Evolutionary conservation across 1,140 invertebrate species (phyloP).

Genomic region (Trachymyrmex cornetzi): DNA sequence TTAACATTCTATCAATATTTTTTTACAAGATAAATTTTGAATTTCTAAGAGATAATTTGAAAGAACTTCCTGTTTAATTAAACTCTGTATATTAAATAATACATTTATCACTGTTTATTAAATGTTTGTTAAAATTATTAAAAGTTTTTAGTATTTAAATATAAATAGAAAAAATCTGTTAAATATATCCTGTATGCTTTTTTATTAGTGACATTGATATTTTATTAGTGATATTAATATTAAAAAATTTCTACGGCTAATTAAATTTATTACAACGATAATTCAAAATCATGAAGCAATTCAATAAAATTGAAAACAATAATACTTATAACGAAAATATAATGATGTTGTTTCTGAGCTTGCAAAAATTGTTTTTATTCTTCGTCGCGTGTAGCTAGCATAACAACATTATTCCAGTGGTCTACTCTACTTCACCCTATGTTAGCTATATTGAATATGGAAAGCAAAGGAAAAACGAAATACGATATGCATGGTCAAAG

Average conservation of each 20-base stretch:
- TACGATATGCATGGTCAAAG: slow-evolving; percentile 52
- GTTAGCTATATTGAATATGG: background rate
- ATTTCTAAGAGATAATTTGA: background rate
- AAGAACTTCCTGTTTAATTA: background rate
- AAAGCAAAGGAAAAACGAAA: slow-evolving; percentile 20
- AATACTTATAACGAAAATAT: background rate
- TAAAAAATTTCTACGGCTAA: background rate
- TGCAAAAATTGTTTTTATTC: slow-evolving; percentile 17
- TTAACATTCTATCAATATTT: background rate
- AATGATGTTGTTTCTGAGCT: background rate
- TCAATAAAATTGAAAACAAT: background rate
- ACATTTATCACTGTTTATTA: background rate
- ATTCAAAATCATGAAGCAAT: background rate
- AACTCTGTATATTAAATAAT: background rate
- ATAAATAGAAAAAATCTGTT: background rate
- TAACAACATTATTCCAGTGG: slow-evolving; percentile 4
- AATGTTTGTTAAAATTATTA: background rate
- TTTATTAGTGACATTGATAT: background rate
- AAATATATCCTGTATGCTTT: background rate
- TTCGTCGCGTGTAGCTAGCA: background rate
- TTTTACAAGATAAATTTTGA: background rate
- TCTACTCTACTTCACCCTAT: background rate
- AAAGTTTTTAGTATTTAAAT: background rate
- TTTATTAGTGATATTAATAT: background rate
- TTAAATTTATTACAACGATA: background rate